Percentiles rank a stretch among this genome's conserved stretches.
Evolutionary conservation across 2,113 vertebrate genomes (phyloP).

Genomic region (Bubo scandiacus): DNA sequence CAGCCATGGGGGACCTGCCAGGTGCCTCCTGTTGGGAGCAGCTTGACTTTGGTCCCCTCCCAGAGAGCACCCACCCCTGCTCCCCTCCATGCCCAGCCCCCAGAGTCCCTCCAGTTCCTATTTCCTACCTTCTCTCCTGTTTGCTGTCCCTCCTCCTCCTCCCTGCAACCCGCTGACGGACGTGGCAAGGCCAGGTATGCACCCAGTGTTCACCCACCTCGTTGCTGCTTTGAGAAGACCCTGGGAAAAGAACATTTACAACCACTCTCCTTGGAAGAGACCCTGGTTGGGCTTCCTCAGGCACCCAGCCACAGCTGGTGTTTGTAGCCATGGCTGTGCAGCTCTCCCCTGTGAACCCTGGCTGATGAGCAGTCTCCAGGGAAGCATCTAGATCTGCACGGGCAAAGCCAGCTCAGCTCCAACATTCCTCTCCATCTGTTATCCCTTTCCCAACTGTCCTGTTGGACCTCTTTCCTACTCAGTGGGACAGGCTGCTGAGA

Average conservation of each 20-base stretch:
- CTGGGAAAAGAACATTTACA: not conserved
- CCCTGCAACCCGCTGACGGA: no score
- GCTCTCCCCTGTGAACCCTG: not conserved
- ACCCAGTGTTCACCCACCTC: not conserved
- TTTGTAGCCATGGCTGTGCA: not conserved
- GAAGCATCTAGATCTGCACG: not conserved
- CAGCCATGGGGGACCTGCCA: not conserved
- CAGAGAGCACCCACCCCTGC: not conserved
- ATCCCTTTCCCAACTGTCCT: not conserved
- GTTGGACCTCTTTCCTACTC: not conserved
- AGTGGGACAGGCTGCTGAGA: not conserved
- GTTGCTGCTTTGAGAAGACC: not conserved
- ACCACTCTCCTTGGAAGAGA: not conserved
- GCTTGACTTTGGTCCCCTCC: not conserved
- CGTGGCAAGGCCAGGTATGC: rapidly evolving
- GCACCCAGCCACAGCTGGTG: not conserved
- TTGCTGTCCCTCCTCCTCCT: not conserved
- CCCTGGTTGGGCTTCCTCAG: not conserved
- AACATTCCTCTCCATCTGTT: not conserved
- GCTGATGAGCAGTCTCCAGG: not conserved
- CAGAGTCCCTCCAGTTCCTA: not conserved
- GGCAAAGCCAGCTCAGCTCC: not conserved
- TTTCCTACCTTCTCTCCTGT: not conserved
- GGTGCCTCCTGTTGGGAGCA: not conserved
- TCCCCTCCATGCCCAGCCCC: not conserved